These are phyloP conservation scores for Pantherophis alleghaniensis DNA, from an alignment of 2,797 vertebrate species.

Conservation along the genomic window DNA sequence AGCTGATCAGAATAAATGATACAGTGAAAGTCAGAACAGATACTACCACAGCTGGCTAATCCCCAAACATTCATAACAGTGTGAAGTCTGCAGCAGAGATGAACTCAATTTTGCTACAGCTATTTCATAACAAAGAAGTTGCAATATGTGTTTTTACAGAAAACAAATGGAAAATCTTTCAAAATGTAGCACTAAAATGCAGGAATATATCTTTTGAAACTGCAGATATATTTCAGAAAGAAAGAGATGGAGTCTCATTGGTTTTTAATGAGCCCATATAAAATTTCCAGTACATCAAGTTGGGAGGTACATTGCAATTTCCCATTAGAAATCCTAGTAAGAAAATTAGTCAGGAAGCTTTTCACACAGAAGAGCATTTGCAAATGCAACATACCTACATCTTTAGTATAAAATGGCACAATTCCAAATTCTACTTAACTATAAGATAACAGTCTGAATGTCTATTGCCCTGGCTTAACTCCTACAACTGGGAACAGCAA, in stretches of 20 bases:
- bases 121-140: neutral
- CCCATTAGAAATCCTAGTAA: neutral
- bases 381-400: neutral
- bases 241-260: neutral
- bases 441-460: neutral
- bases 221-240: neutral
- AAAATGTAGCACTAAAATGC: neutral
- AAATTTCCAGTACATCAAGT: neutral
- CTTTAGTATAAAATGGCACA: neutral
- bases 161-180: neutral
- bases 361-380: neutral
- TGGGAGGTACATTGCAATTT: neutral
- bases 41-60: conserved; percentile 1
- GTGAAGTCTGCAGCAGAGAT: neutral
- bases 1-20: neutral
- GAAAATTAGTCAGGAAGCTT: neutral
- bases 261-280: neutral
- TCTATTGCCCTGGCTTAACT: neutral
- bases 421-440: neutral
- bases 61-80: conserved; percentile 9
- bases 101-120: neutral
- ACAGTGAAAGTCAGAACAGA: neutral
- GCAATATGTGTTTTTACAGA: neutral
- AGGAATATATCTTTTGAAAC: neutral
- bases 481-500: neutral